Evolutionary conservation across 23 tunicate species (phyloP).

Genomic region (Trididemnum miniatum): DNA sequence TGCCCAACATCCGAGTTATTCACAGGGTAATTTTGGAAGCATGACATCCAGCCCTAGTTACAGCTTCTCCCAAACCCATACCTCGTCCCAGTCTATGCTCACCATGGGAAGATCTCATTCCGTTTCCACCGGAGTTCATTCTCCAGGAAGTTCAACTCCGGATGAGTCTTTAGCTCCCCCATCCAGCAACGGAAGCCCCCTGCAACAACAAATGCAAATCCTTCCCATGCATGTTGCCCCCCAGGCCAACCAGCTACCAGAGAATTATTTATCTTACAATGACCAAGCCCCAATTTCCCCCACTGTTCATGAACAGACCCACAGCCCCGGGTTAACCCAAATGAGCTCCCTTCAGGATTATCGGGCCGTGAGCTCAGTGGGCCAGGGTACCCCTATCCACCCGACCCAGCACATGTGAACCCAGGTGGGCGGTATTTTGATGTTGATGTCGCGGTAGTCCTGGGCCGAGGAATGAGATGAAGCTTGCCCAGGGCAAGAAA

Average conservation of each 20-base stretch:
- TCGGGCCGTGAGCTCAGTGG: slow-evolving; percentile 28
- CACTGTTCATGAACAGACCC: slow-evolving; percentile 33
- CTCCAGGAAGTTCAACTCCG: slow-evolving; percentile 69
- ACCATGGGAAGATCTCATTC: slow-evolving; percentile 52
- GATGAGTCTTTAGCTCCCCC: slow-evolving; percentile 55
- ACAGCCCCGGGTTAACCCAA: slow-evolving; percentile 47
- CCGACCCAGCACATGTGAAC: no score
- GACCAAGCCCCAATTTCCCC: slow-evolving; percentile 33
- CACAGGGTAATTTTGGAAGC: background rate
- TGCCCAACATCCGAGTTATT: slow-evolving; percentile 62
- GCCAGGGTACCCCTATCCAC: slow-evolving; percentile 52
- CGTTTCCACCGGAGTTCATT: slow-evolving; percentile 53
- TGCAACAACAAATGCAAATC: slow-evolving; percentile 31
- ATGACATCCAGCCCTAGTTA: slow-evolving; percentile 2
- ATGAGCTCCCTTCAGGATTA: slow-evolving; percentile 36
- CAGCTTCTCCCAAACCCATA: slow-evolving; percentile 45
- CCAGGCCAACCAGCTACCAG: slow-evolving; percentile 37
- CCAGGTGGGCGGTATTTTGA: no score
- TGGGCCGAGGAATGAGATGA: no score
- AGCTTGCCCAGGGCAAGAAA: no score
- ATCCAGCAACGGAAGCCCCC: slow-evolving; percentile 52
- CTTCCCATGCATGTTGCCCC: slow-evolving; percentile 38
- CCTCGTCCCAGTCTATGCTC: slow-evolving; percentile 44
- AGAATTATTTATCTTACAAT: slow-evolving; percentile 22
- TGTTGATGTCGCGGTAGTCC: no score